phyloP scores from a whole-genome alignment of 2,797 vertebrate species.

The Trematomus bernacchii region DNA sequence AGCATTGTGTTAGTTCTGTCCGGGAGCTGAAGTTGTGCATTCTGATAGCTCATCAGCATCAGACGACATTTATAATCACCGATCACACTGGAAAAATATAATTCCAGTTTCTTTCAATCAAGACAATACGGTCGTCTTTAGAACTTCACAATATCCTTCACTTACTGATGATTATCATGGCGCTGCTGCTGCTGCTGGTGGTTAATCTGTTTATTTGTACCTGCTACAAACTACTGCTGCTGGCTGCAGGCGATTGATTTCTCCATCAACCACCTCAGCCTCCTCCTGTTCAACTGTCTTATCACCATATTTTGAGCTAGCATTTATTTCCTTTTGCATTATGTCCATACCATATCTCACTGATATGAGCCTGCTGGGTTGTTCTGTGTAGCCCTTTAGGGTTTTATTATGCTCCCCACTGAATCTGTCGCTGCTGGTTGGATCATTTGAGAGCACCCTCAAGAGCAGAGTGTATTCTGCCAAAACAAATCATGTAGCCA shows the following conservation, averaged over 20 bases:
- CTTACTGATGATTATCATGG: slow-evolving; percentile 31
- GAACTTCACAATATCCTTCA: slow-evolving; percentile 25
- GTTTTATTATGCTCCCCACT: slow-evolving; percentile 60
- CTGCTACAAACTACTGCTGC: slow-evolving; percentile 45
- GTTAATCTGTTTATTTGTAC: slow-evolving; percentile 61
- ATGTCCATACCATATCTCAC: slow-evolving; percentile 52
- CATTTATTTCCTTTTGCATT: slow-evolving; percentile 43
- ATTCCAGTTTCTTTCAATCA: slow-evolving; percentile 49
- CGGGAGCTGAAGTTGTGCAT: slow-evolving; percentile 24
- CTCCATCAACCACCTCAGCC: slow-evolving; percentile 38
- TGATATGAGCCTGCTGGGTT: slow-evolving; percentile 55
- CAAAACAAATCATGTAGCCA: slow-evolving; percentile 59
- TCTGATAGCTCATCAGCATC: slow-evolving; percentile 40
- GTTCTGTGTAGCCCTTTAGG: slow-evolving; percentile 41
- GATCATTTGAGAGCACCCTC: slow-evolving; percentile 58
- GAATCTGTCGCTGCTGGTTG: slow-evolving; percentile 41
- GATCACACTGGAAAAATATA: slow-evolving; percentile 35
- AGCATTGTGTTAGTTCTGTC: slow-evolving; percentile 35
- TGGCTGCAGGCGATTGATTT: slow-evolving; percentile 41
- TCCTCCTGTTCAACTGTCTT: slow-evolving; percentile 47
- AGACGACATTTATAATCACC: slow-evolving; percentile 47
- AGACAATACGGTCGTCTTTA: slow-evolving; percentile 33
- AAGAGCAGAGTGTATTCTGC: slow-evolving; percentile 60
- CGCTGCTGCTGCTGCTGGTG: slow-evolving; percentile 18
- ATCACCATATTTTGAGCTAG: slow-evolving; percentile 44